Evolutionary conservation across 2,888 invertebrate species (phyloP).

Genomic region (Tenthredo notha): DNA sequence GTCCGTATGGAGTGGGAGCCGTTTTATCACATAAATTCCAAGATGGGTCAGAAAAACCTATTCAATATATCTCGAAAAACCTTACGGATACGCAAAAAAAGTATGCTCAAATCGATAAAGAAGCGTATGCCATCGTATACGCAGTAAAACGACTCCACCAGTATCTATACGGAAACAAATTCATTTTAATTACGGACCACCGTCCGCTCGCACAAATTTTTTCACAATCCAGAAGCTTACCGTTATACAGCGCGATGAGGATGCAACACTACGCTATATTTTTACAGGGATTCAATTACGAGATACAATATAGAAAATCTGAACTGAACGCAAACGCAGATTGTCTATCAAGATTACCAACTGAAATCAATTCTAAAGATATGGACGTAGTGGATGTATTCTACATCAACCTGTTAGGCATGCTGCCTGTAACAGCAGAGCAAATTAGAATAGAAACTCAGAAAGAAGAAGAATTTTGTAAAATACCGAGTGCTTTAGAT

Average conservation of each 20-base stretch:
- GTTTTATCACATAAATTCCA: slow-evolving; percentile 69
- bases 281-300: slow-evolving; percentile 57
- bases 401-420: slow-evolving; percentile 54
- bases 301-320: slow-evolving; percentile 51
- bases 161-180: slow-evolving; percentile 71
- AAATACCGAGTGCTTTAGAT: too few species aligned
- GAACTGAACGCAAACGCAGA: slow-evolving; percentile 58
- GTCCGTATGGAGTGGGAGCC: slow-evolving; percentile 45
- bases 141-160: slow-evolving; percentile 73
- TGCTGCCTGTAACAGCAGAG: slow-evolving; percentile 50
- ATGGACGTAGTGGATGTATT: slow-evolving; percentile 53
- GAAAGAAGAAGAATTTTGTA: too few species aligned
- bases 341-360: slow-evolving; percentile 57
- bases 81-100: slow-evolving; percentile 52
- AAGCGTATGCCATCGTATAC: slow-evolving; percentile 67
- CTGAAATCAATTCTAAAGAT: background rate
- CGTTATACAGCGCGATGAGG: slow-evolving; percentile 56
- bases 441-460: too few species aligned
- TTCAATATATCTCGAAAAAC: background rate
- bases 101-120: slow-evolving; percentile 59
- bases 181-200: slow-evolving; percentile 63
- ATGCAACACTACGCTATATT: slow-evolving; percentile 62
- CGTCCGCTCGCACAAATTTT: slow-evolving; percentile 61
- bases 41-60: slow-evolving; percentile 72
- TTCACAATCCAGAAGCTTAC: slow-evolving; percentile 54